Percentiles rank a stretch among this genome's conserved stretches.
phyloP scores from a whole-genome alignment of 2,888 invertebrate species.

The Tachina fera region DNA sequence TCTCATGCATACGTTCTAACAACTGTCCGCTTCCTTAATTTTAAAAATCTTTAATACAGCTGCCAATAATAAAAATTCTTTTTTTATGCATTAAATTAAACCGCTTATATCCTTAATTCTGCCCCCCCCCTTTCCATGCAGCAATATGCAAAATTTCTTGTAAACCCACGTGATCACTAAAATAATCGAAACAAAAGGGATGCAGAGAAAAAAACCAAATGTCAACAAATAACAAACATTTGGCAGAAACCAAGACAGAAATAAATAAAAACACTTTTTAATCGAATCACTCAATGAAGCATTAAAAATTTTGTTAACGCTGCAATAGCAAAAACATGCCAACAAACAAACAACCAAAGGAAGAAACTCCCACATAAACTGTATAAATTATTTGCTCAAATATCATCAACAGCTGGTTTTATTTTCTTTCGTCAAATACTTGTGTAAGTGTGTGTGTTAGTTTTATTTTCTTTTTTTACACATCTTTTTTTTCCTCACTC shows the following conservation, averaged over 20 bases:
- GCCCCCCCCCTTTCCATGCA: not conserved
- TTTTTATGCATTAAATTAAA: no score
- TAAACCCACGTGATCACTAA: slow-evolving; percentile 11
- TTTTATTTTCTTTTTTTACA: slow-evolving; percentile 36
- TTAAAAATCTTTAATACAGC: no score
- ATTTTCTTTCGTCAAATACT: slow-evolving; percentile 60
- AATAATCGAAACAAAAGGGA: not conserved
- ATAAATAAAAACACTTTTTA: slow-evolving; percentile 52
- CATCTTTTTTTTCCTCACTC: not conserved
- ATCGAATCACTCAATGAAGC: slow-evolving; percentile 68
- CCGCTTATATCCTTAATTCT: no score
- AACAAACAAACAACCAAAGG: slow-evolving; percentile 1
- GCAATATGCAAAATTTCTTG: not conserved
- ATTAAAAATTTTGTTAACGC: slow-evolving; percentile 60
- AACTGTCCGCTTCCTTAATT: no score
- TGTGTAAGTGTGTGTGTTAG: slow-evolving; percentile 2
- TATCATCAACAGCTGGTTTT: slow-evolving; percentile 66
- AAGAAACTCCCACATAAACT: slow-evolving; percentile 48
- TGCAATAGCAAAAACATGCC: slow-evolving; percentile 26
- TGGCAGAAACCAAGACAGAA: slow-evolving; percentile 13
- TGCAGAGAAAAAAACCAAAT: slow-evolving; percentile 19
- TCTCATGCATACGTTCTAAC: no score
- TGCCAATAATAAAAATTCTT: no score
- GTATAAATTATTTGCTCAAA: slow-evolving; percentile 66
- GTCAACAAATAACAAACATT: slow-evolving; percentile 8